These are phyloP conservation scores for Luperina testacea DNA, from an alignment of 2,888 invertebrate species.

Conservation along the genomic window DNA sequence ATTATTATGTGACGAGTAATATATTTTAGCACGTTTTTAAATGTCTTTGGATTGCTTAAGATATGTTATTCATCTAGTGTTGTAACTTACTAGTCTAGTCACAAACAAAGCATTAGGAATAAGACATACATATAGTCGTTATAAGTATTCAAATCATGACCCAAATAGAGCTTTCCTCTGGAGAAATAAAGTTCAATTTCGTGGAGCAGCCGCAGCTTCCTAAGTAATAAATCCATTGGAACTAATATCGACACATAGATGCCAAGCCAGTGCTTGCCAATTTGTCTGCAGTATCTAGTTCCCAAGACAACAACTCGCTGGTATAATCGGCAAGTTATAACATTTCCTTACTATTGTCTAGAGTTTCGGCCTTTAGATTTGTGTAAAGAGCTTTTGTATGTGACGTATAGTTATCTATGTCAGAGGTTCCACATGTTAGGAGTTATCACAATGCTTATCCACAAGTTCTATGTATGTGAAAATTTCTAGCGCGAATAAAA, in stretches of 20 bases:
- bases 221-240: slow-evolving; percentile 68
- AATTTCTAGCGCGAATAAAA: slow-evolving; percentile 31
- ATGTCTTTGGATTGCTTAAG: slow-evolving; percentile 30
- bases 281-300: slow-evolving; percentile 66
- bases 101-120: slow-evolving; percentile 63
- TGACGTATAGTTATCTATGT: slow-evolving; percentile 23
- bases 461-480: slow-evolving; percentile 14
- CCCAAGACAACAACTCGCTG: slow-evolving; percentile 63
- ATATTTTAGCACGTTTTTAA: slow-evolving; percentile 37
- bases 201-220: slow-evolving; percentile 42
- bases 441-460: slow-evolving; percentile 32
- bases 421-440: slow-evolving; percentile 35
- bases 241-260: slow-evolving; percentile 68
- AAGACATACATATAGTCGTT: slow-evolving; percentile 50
- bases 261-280: slow-evolving; percentile 66
- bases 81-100: slow-evolving; percentile 53
- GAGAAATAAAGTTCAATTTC: slow-evolving; percentile 59
- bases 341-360: slow-evolving; percentile 53
- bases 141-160: slow-evolving; percentile 47
- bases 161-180: slow-evolving; percentile 56
- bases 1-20: slow-evolving; percentile 45
- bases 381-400: slow-evolving; percentile 29
- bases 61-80: slow-evolving; percentile 42
- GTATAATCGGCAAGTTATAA: slow-evolving; percentile 59
- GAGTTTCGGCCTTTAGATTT: slow-evolving; percentile 33